Conservation (phyloP, 2,797 vertebrate species). For the Crocodylus rhombifer region DNA sequence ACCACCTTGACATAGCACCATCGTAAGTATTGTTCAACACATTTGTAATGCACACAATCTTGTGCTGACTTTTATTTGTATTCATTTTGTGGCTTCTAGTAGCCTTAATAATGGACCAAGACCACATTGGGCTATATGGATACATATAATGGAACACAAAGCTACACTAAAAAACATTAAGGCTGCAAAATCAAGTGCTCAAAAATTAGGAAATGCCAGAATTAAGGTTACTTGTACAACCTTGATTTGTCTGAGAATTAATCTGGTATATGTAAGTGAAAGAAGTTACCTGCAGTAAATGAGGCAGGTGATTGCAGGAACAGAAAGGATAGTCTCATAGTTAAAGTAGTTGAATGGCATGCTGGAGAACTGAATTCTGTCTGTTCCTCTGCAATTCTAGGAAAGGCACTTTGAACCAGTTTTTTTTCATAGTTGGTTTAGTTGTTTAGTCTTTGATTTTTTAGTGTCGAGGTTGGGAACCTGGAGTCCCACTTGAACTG, state of each 20-base stretch:
- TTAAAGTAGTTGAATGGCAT: neutral
- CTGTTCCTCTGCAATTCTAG: too few relatives aligned
- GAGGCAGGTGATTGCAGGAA: too few relatives aligned
- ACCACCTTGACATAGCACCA: conserved; percentile 97
- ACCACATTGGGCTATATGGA: neutral
- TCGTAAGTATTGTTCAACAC: conserved; percentile 87
- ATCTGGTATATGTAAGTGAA: neutral
- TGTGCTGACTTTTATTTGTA: neutral
- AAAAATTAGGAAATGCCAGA: neutral
- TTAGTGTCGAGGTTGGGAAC: neutral
- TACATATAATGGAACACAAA: neutral
- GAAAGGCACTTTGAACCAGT: too few relatives aligned
- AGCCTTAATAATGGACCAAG: neutral
- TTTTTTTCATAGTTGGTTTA: neutral
- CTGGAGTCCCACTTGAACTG: neutral
- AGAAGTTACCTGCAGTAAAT: too few relatives aligned
- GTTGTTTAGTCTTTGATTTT: neutral
- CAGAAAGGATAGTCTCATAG: neutral
- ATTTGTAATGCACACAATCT: neutral
- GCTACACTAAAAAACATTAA: neutral
- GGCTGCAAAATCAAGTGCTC: neutral
- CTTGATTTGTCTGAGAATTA: neutral
- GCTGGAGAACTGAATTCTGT: too few relatives aligned
- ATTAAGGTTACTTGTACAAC: neutral
- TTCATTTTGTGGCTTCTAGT: neutral